Conservation (phyloP, 2,888 invertebrate genomes). For the Acronicta psi region DNA sequence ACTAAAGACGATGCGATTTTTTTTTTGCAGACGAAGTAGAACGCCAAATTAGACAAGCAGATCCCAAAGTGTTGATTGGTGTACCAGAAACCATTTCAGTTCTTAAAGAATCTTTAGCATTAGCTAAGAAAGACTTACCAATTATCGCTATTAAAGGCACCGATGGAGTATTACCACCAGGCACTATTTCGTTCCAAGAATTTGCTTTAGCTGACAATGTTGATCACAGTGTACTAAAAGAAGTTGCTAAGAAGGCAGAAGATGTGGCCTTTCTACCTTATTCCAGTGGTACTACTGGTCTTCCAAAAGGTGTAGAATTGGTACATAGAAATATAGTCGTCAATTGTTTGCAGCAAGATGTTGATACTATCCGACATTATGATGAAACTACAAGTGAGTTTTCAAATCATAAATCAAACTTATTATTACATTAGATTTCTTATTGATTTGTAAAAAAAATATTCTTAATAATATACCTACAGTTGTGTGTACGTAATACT, state of each 20-base stretch:
- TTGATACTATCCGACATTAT: slow-evolving; percentile 64
- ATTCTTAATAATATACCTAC: no score
- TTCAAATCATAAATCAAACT: neutral
- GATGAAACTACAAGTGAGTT: slow-evolving; percentile 74
- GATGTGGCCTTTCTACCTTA: slow-evolving; percentile 92
- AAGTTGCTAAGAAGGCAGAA: slow-evolving; percentile 75
- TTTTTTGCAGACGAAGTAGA: slow-evolving; percentile 91
- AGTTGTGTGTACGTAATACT: neutral
- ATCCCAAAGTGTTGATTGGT: slow-evolving; percentile 90
- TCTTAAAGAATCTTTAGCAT: slow-evolving; percentile 80
- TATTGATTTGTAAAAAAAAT: no score
- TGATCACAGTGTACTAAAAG: slow-evolving; percentile 83
- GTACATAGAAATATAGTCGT: slow-evolving; percentile 88
- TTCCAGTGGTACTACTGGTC: slow-evolving; percentile 95
- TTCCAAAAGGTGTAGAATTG: slow-evolving; percentile 93
- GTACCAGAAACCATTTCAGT: slow-evolving; percentile 82
- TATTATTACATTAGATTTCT: no score
- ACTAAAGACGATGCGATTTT: neutral
- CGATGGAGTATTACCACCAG: slow-evolving; percentile 73
- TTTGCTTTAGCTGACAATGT: slow-evolving; percentile 80
- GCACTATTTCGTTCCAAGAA: slow-evolving; percentile 90
- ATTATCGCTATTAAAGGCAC: slow-evolving; percentile 76
- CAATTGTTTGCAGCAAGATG: slow-evolving; percentile 75
- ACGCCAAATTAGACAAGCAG: slow-evolving; percentile 89
- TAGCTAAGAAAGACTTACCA: slow-evolving; percentile 82